Conservation (phyloP, 2,888 invertebrate genomes). For the Serripes groenlandicus region DNA sequence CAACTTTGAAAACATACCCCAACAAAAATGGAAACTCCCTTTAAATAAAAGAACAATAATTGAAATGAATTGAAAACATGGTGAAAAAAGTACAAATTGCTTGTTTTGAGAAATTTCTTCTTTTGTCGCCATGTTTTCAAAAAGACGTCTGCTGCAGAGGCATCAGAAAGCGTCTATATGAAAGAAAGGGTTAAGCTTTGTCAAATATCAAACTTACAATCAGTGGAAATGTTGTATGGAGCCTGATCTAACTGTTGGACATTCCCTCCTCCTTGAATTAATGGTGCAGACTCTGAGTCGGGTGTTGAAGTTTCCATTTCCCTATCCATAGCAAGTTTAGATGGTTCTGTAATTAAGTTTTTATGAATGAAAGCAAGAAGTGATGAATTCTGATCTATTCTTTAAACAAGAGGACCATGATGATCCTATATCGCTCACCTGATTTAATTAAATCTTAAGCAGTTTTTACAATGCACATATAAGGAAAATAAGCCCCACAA, state of each 20-base stretch:
- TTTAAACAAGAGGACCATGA: too few relatives aligned
- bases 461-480: too few relatives aligned
- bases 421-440: too few relatives aligned
- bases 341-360: slow-evolving; percentile 55
- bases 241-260: not conserved
- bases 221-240: not conserved
- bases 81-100: not conserved
- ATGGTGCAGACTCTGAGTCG: slow-evolving; percentile 53
- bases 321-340: slow-evolving; percentile 57
- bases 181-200: not conserved
- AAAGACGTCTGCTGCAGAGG: not conserved
- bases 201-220: slow-evolving; percentile 27
- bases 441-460: too few relatives aligned
- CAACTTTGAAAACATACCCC: too few relatives aligned
- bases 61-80: not conserved
- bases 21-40: too few relatives aligned
- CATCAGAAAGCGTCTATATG: not conserved
- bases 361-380: too few relatives aligned
- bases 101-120: not conserved
- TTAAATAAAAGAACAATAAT: too few relatives aligned
- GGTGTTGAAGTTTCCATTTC: slow-evolving; percentile 50
- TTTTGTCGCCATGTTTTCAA: not conserved
- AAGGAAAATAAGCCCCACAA: too few relatives aligned
- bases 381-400: too few relatives aligned
- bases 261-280: slow-evolving; percentile 24